phyloP scores from a whole-genome alignment of 2,113 vertebrate species.

The Chascanopsetta lugubris region DNA sequence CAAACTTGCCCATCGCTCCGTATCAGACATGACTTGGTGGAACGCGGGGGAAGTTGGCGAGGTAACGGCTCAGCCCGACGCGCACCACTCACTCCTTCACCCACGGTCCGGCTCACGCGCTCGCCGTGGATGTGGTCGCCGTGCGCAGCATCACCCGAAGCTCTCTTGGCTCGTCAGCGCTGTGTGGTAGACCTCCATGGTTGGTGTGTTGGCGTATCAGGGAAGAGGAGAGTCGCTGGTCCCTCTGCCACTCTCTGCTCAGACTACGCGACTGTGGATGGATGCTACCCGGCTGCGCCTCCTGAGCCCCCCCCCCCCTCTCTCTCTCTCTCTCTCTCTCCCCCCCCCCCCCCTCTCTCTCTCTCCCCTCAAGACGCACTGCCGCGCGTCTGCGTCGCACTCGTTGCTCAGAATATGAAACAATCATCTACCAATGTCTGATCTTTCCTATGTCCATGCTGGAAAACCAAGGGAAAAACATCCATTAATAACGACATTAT shows the following conservation, averaged over 20 bases:
- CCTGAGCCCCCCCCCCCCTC: conserved; percentile 53
- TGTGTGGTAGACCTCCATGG: conserved; percentile 6
- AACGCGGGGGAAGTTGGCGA: conserved; percentile 63
- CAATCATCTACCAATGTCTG: neutral
- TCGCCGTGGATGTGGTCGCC: conserved; percentile 28
- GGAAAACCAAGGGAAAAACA: too few relatives aligned
- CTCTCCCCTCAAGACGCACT: conserved; percentile 69
- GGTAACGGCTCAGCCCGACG: conserved; percentile 55
- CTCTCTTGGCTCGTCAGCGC: neutral
- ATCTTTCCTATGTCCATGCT: neutral
- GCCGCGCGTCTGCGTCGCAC: conserved; percentile 44
- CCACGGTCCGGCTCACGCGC: conserved; percentile 46
- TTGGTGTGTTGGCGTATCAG: neutral
- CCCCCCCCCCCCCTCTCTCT: conserved; percentile 58
- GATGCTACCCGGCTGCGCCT: conserved; percentile 44
- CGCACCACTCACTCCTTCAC: conserved; percentile 45
- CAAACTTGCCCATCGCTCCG: conserved; percentile 96
- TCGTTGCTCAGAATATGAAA: conserved; percentile 17
- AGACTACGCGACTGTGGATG: conserved; percentile 21
- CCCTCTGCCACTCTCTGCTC: conserved; percentile 13
- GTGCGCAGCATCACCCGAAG: conserved; percentile 53
- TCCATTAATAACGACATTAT: too few relatives aligned
- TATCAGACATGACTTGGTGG: conserved; percentile 91
- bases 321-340: too few relatives aligned
- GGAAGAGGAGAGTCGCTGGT: neutral